phyloP scores from a whole-genome alignment of 1,140 invertebrate genomes.

The Meteorus sp. region DNA sequence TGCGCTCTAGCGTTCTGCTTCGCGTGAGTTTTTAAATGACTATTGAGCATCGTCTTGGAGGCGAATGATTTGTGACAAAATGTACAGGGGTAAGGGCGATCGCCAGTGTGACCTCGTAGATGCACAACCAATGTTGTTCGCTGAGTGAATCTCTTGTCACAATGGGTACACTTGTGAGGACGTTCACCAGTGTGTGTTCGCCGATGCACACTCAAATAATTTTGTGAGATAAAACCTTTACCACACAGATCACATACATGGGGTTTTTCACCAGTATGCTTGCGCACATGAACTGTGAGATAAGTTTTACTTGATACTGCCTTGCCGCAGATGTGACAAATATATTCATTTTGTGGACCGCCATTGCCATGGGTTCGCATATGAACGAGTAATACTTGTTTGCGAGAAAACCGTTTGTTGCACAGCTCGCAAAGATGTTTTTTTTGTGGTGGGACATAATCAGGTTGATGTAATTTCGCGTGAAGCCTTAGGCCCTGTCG shows the following conservation, averaged over 20 bases:
- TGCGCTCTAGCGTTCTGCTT: conserved; percentile 51
- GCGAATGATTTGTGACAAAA: conserved; percentile 61
- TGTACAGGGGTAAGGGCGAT: conserved; percentile 65
- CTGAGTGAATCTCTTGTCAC: conserved; percentile 75
- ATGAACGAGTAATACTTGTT: conserved; percentile 56
- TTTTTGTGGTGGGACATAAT: conserved; percentile 56
- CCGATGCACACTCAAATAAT: conserved; percentile 73
- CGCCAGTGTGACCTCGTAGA: conserved; percentile 63
- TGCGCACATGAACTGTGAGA: conserved; percentile 79
- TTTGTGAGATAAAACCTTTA: conserved; percentile 71
- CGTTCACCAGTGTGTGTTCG: conserved; percentile 71
- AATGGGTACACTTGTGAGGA: conserved; percentile 68
- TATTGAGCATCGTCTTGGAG: conserved; percentile 57
- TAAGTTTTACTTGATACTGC: conserved; percentile 73
- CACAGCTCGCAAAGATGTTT: conserved; percentile 55
- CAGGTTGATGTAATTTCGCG: conserved; percentile 59
- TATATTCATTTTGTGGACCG: conserved; percentile 53
- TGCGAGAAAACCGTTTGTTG: conserved; percentile 55
- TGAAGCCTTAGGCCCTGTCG: conserved; percentile 59
- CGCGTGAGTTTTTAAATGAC: conserved; percentile 55
- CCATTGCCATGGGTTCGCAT: conserved; percentile 52
- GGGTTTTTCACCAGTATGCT: conserved; percentile 67
- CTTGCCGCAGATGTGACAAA: conserved; percentile 77
- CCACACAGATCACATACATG: conserved; percentile 62
- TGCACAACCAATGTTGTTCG: conserved; percentile 62